These are phyloP conservation scores for Coleophora deauratella DNA, from an alignment of 2,888 invertebrate genomes.

Conservation along the genomic window DNA sequence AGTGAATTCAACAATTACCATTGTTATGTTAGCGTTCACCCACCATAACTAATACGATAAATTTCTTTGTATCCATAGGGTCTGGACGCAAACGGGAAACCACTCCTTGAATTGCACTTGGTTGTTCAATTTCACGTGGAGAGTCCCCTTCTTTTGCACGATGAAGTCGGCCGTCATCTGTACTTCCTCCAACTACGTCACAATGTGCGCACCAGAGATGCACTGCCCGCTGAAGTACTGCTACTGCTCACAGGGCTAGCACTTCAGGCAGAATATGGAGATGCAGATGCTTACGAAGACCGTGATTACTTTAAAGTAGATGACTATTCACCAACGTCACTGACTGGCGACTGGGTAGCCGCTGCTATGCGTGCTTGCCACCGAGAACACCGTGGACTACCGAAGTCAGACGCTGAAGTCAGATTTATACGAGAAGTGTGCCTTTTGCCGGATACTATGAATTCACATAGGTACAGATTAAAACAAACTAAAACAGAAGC, in stretches of 20 bases:
- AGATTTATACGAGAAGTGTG: slow-evolving; percentile 94
- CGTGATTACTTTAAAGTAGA: slow-evolving; percentile 82
- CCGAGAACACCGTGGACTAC: slow-evolving; percentile 85
- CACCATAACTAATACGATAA: neutral
- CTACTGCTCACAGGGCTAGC: slow-evolving; percentile 91
- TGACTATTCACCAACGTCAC: slow-evolving; percentile 85
- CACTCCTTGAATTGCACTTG: slow-evolving; percentile 90
- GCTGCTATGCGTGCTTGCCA: slow-evolving; percentile 84
- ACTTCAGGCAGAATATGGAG: slow-evolving; percentile 94
- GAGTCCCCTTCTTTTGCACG: slow-evolving; percentile 90
- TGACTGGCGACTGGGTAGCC: slow-evolving; percentile 75
- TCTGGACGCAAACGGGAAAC: slow-evolving; percentile 91
- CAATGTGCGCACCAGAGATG: slow-evolving; percentile 84
- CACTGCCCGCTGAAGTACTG: slow-evolving; percentile 75
- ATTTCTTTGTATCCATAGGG: slow-evolving; percentile 73
- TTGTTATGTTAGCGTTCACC: slow-evolving; percentile 1
- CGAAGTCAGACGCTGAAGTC: slow-evolving; percentile 86
- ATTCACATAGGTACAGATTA: slow-evolving; percentile 91
- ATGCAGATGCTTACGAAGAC: slow-evolving; percentile 69
- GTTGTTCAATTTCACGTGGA: slow-evolving; percentile 96
- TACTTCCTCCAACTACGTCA: slow-evolving; percentile 96
- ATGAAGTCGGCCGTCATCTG: slow-evolving; percentile 92
- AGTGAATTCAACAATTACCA: neutral
- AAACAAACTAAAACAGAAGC: slow-evolving; percentile 83
- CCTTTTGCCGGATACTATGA: slow-evolving; percentile 86